Evolutionary conservation across 2,888 invertebrate genomes (phyloP), one percentile per base, ranked within the genome.

Genomic region (Plebejus melissa): DNA sequence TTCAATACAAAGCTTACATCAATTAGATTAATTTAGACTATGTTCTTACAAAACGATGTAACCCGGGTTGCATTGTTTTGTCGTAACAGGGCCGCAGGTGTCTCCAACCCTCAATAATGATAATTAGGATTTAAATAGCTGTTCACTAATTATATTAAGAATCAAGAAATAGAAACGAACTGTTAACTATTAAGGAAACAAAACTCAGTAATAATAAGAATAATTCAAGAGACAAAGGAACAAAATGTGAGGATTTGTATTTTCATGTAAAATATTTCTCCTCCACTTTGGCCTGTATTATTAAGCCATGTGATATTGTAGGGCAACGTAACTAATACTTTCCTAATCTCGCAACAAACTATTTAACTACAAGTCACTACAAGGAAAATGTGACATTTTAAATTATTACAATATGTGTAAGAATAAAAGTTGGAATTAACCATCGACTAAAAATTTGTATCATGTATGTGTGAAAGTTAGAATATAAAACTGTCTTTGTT

Each of bases 231-330:
- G 50, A 50, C 13, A 46, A 46, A 65, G 77, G 77, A 88, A 91
- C 91, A 86, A 88, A 89, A 86, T 86, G 93, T 78, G 93, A 94
- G 93, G 93, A 94, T 88, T 88, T 85, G 85, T 91, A 94, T 93
- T 94, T 93, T 90, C 82, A 80, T 80, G 74, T 78, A 90, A 93
- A 94, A 94, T 93, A 88, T 86, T 79, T 85, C 89, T 91, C 90
- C 94, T 94, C 87, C 94, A 84, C 77, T 90, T 90, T 90, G 93
- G 88, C 90, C 81, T 76, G 70, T 78, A 54, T 32, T 72, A 74
- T 74, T 76, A 75, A 72, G 76, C 38, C 76, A 80, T 81, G 81
- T 81, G 80, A 81, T 82, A 81, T 70, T 76, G 60, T 71, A 41
- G 50, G 76, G 32, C 54, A 74, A 76, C 60, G 74, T 71, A 77